These are phyloP conservation scores for Genyomyrus donnyi DNA, from an alignment of 2,113 vertebrate species.

Conservation along the genomic window DNA sequence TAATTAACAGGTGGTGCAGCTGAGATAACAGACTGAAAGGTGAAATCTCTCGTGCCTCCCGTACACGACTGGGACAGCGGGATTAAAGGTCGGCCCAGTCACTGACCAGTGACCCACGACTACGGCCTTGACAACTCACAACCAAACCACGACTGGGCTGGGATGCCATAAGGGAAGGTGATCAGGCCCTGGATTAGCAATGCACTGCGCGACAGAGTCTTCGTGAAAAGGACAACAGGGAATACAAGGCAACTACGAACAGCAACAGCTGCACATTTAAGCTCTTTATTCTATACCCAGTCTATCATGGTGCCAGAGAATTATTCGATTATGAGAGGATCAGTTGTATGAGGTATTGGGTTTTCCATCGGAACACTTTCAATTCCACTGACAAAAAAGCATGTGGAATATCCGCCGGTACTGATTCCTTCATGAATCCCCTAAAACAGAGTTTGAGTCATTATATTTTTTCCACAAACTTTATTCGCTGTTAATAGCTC, in stretches of 20 bases:
- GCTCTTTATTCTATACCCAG: slow-evolving; percentile 31
- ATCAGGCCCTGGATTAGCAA: slow-evolving; percentile 45
- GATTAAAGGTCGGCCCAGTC: slow-evolving; percentile 46
- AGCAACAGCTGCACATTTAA: slow-evolving; percentile 15
- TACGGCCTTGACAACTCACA: slow-evolving; percentile 42
- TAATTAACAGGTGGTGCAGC: slow-evolving; percentile 5
- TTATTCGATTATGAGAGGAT: neutral
- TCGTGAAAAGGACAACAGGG: neutral
- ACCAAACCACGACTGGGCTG: slow-evolving; percentile 46
- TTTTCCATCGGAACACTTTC: neutral
- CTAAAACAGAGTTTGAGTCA: neutral
- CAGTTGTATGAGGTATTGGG: neutral
- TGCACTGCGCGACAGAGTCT: slow-evolving; percentile 39
- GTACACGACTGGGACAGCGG: slow-evolving; percentile 28
- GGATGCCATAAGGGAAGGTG: slow-evolving; percentile 17
- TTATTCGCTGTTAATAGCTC: neutral
- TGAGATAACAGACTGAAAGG: neutral
- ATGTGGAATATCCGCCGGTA: neutral
- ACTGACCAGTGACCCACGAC: slow-evolving; percentile 51
- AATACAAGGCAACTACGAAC: slow-evolving; percentile 10
- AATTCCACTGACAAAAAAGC: neutral
- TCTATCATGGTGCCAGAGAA: slow-evolving; percentile 15
- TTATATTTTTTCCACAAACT: neutral
- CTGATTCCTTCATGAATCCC: neutral
- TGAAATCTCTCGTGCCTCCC: slow-evolving; percentile 28